Conservation (phyloP, 1,140 invertebrate genomes). For the Geopemphigus sp. region DNA sequence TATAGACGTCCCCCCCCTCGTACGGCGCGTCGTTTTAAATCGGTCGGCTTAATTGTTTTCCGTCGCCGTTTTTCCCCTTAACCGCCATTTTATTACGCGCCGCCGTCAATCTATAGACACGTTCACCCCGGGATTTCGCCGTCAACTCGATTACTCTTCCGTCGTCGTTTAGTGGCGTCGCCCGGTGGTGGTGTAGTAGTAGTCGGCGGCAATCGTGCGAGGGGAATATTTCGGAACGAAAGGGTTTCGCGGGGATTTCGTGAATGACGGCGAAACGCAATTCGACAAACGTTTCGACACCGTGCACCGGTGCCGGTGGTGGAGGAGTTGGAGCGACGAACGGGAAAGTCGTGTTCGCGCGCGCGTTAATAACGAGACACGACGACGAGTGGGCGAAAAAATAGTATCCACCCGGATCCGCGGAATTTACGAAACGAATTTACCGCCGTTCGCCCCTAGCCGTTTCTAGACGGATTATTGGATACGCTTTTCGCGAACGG, state of each 20-base stretch:
- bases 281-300: neutral
- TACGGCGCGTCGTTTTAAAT: neutral
- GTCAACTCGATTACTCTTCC: constrained; percentile 46
- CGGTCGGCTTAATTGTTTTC: constrained; percentile 27
- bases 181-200: no score
- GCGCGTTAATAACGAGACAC: no score
- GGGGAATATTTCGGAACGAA: no score
- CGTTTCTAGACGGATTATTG: no score
- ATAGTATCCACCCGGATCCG: neutral
- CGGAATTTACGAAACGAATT: constrained; percentile 37
- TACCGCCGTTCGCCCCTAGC: neutral
- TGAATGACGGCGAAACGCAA: no score
- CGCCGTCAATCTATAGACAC: constrained; percentile 16
- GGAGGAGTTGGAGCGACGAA: neutral
- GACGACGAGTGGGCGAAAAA: no score
- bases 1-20: no score
- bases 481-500: no score
- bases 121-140: constrained; percentile 28
- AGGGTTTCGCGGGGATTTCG: constrained; percentile 23
- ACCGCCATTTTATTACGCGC: constrained; percentile 21
- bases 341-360: neutral
- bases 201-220: no score
- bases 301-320: no score
- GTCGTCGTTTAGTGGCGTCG: neutral
- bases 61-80: constrained; percentile 32